Percentiles rank a stretch among this genome's conserved stretches.
Evolutionary conservation across 64 coral and sea anemone genomes (phyloP).

Genomic region (Montipora cactus): DNA sequence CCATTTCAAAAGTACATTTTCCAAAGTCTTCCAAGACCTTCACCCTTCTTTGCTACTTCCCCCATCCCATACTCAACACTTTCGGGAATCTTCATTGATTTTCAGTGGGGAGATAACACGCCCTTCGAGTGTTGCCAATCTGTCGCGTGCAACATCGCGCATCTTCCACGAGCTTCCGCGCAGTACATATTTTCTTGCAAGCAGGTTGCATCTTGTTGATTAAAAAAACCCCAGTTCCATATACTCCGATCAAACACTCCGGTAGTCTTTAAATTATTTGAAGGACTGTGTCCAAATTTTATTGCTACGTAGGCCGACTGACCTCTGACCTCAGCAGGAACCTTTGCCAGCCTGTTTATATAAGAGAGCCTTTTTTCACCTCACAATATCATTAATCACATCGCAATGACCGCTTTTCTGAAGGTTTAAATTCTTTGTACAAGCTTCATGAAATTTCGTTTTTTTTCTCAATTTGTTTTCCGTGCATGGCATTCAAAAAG

Average conservation of each 20-base stretch:
- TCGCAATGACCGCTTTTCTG: constrained; percentile 34
- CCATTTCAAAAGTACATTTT: too few relatives aligned
- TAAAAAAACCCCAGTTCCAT: too few relatives aligned
- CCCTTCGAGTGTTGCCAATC: too few relatives aligned
- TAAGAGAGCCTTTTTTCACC: constrained; percentile 29
- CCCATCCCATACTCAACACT: too few relatives aligned
- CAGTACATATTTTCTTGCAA: too few relatives aligned
- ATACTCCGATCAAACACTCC: background rate
- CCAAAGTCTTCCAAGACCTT: too few relatives aligned
- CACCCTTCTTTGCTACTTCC: too few relatives aligned
- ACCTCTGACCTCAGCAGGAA: background rate
- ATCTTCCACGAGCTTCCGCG: too few relatives aligned
- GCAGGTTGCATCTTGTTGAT: too few relatives aligned
- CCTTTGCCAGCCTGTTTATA: background rate
- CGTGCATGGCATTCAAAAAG: constrained; percentile 50
- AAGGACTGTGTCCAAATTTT: constrained; percentile 55
- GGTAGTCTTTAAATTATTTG: background rate
- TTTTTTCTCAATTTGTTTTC: background rate
- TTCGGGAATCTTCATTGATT: too few relatives aligned
- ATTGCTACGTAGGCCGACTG: constrained; percentile 27
- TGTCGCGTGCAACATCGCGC: too few relatives aligned
- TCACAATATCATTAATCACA: constrained; percentile 45
- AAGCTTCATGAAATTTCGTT: constrained; percentile 42
- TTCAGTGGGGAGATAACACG: too few relatives aligned
- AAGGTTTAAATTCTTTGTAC: constrained; percentile 59